A percentile compares a stretch with the other conserved stretches of the same genome.
These are phyloP conservation scores for Nomada lathburiana DNA, from an alignment of 2,888 invertebrate genomes.

Conservation along the genomic window DNA sequence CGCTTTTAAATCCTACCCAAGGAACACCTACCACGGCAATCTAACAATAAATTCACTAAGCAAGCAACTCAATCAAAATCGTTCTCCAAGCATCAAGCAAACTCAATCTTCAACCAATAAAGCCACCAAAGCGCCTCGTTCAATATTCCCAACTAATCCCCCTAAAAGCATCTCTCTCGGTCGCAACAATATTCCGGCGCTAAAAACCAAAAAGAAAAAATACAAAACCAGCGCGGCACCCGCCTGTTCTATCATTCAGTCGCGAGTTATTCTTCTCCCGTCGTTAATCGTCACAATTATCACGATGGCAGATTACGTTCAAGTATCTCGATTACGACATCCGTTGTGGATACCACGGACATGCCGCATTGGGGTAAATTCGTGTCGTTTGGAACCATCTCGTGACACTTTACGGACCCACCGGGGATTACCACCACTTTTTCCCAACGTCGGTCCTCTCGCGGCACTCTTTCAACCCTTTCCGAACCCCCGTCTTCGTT, in stretches of 20 bases:
- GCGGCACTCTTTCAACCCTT: constrained; percentile 66
- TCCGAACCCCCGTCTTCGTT: constrained; percentile 65
- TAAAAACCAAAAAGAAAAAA: not conserved
- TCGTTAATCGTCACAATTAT: constrained; percentile 40
- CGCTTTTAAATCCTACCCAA: too few relatives aligned
- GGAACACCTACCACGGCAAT: too few relatives aligned
- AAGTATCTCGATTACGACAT: constrained; percentile 60
- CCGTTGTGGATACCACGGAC: constrained; percentile 60
- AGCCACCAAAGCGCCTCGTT: too few relatives aligned
- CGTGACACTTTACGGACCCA: constrained; percentile 67
- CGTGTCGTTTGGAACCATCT: constrained; percentile 66
- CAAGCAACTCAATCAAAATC: too few relatives aligned
- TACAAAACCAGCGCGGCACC: not conserved
- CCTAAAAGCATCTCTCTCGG: too few relatives aligned
- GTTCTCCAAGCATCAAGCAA: too few relatives aligned
- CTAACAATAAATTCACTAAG: too few relatives aligned
- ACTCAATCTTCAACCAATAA: too few relatives aligned
- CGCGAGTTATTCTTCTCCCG: constrained; percentile 21
- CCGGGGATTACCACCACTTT: constrained; percentile 77
- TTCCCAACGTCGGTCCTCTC: constrained; percentile 27
- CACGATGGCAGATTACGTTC: constrained; percentile 26
- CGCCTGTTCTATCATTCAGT: not conserved
- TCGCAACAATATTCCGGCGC: not conserved
- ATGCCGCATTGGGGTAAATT: constrained; percentile 78
- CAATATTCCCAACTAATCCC: too few relatives aligned